Percentiles rank a stretch among this genome's conserved stretches.
Evolutionary conservation across 1,140 invertebrate species (phyloP).

Genomic region (Panagrolaimus sp.): DNA sequence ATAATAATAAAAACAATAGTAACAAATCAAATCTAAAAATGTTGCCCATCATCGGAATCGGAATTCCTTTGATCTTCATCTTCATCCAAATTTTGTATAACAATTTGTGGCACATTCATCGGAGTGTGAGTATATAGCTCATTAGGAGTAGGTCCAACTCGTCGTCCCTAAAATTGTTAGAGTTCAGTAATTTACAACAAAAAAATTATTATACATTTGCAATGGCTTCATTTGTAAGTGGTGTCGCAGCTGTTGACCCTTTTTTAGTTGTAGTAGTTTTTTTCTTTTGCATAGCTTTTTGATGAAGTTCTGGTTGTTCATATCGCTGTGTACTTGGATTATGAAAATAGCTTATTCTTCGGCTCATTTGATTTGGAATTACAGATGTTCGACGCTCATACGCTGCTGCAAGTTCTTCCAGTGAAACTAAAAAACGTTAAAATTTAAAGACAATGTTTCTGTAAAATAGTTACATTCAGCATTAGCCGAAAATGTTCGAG

Average conservation of each 20-base stretch:
- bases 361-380: background rate
- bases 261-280: background rate
- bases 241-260: background rate
- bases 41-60: no score
- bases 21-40: no score
- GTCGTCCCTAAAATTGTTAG: no score
- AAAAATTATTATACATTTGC: no score
- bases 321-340: constrained; percentile 9
- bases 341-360: constrained; percentile 23
- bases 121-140: no score
- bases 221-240: background rate
- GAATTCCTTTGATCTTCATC: no score
- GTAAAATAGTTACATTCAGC: constrained; percentile 14
- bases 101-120: no score
- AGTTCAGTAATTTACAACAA: no score
- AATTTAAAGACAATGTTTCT: background rate
- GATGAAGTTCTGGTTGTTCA: constrained; percentile 26
- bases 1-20: no score
- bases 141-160: no score
- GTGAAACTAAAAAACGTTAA: constrained; percentile 19
- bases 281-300: constrained; percentile 10
- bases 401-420: constrained; percentile 22
- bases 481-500: background rate
- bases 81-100: no score
- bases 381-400: constrained; percentile 20